These are phyloP conservation scores for Cinara cedri DNA, from an alignment of 2,888 invertebrate species.

Conservation along the genomic window DNA sequence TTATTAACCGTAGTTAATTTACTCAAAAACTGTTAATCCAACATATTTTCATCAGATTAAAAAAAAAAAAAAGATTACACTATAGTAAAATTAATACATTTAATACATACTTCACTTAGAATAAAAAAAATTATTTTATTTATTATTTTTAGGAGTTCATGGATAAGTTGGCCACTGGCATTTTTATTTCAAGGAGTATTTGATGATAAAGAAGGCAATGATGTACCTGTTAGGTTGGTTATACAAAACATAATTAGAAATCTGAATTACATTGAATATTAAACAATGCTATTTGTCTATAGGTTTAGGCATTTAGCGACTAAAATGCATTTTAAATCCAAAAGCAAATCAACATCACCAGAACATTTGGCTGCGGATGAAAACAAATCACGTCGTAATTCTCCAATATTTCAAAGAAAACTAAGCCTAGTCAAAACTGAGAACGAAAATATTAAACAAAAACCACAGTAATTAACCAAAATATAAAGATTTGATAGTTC, in stretches of 20 bases:
- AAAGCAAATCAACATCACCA: constrained; percentile 64
- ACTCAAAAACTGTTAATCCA: too few relatives aligned
- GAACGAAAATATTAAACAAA: constrained; percentile 23
- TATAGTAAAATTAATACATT: too few relatives aligned
- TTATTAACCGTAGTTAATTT: too few relatives aligned
- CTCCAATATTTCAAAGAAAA: constrained; percentile 47
- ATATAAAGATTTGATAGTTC: background rate
- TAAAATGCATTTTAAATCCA: constrained; percentile 77
- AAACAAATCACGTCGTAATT: constrained; percentile 48
- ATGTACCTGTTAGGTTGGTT: constrained; percentile 78
- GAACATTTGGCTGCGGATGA: constrained; percentile 55
- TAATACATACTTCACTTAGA: too few relatives aligned
- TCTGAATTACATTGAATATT: constrained; percentile 23
- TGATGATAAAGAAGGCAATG: constrained; percentile 66
- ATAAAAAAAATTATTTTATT: too few relatives aligned
- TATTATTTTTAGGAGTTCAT: constrained; percentile 71
- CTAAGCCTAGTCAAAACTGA: constrained; percentile 30
- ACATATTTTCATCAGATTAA: too few relatives aligned
- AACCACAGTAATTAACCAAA: constrained; percentile 24
- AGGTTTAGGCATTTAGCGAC: constrained; percentile 88
- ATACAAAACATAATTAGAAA: constrained; percentile 36
- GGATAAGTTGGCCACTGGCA: constrained; percentile 92
- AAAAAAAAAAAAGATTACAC: too few relatives aligned
- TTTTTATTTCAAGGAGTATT: constrained; percentile 79
- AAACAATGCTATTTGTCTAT: constrained; percentile 51